Conservation (phyloP, 2,888 invertebrate genomes). For the Liodrosophila aerea region DNA sequence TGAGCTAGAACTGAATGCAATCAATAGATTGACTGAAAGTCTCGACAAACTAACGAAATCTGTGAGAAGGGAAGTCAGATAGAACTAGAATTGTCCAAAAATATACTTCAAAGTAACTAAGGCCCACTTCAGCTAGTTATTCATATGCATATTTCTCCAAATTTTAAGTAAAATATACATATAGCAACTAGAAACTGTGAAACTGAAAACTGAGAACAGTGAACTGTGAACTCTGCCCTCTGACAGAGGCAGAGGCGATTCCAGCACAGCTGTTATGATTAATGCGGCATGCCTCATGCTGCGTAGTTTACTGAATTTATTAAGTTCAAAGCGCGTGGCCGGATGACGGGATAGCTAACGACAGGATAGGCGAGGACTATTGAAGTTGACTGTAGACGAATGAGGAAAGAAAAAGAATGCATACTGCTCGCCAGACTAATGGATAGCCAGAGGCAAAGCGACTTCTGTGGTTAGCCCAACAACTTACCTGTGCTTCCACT, state of each 20-base stretch:
- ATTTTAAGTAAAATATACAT: no score
- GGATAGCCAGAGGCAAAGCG: slow-evolving; percentile 43
- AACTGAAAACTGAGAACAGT: slow-evolving; percentile 3
- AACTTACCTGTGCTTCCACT: slow-evolving; percentile 15
- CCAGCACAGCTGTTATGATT: slow-evolving; percentile 35
- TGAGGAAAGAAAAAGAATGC: slow-evolving; percentile 24
- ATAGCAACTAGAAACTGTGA: no score
- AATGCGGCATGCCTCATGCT: slow-evolving; percentile 32
- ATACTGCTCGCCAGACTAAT: slow-evolving; percentile 30
- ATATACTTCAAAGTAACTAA: no score
- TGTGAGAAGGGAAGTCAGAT: no score
- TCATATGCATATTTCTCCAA: no score
- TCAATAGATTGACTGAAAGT: no score
- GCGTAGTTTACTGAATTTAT: slow-evolving; percentile 31
- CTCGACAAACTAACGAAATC: no score
- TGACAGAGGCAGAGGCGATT: slow-evolving; percentile 7
- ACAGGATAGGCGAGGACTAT: slow-evolving; percentile 6
- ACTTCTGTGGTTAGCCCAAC: slow-evolving; percentile 37
- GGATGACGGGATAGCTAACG: neutral
- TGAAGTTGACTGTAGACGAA: slow-evolving; percentile 10
- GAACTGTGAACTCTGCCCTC: no score
- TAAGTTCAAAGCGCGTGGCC: slow-evolving; percentile 27
- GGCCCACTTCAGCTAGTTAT: no score
- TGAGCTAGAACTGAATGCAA: no score
- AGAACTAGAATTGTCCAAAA: no score